phyloP scores from a whole-genome alignment of 2,113 vertebrate genomes.

The Oryzias javanicus region DNA sequence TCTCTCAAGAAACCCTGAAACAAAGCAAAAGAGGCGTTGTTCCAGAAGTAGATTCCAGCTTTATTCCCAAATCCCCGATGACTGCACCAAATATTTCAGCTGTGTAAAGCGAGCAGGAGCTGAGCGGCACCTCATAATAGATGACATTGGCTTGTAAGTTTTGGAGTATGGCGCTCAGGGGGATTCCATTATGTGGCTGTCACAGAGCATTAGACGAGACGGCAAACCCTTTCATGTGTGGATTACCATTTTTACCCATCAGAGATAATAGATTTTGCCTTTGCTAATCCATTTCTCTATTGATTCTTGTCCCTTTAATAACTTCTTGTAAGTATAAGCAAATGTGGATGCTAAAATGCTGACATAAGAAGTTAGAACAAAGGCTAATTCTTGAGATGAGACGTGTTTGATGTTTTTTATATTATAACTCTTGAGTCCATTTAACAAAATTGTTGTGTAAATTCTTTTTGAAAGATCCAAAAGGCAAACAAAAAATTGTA shows the following conservation, averaged over 20 bases:
- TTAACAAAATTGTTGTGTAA: too few species aligned
- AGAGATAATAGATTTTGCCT: slow-evolving; percentile 81
- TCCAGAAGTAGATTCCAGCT: slow-evolving; percentile 65
- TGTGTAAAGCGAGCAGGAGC: slow-evolving; percentile 63
- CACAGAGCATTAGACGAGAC: slow-evolving; percentile 80
- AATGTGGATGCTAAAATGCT: slow-evolving; percentile 75
- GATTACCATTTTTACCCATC: slow-evolving; percentile 83
- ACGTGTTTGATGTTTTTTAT: slow-evolving; percentile 39
- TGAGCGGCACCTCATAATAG: slow-evolving; percentile 76
- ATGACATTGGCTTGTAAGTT: slow-evolving; percentile 79
- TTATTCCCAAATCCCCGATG: slow-evolving; percentile 70
- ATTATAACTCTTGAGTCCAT: too few species aligned
- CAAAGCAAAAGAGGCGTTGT: slow-evolving; percentile 43
- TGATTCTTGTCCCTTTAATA: slow-evolving; percentile 72
- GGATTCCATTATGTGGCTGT: slow-evolving; percentile 82
- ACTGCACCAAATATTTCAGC: slow-evolving; percentile 74
- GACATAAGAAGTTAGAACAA: slow-evolving; percentile 64
- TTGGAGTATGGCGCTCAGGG: slow-evolving; percentile 67
- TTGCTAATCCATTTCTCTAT: slow-evolving; percentile 76
- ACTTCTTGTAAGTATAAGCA: slow-evolving; percentile 76
- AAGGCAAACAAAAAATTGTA: too few species aligned
- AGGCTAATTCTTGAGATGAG: slow-evolving; percentile 45
- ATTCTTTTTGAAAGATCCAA: too few species aligned
- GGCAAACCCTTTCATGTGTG: slow-evolving; percentile 82
- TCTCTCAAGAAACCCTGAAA: slow-evolving; percentile 60